Conservation (phyloP, 2,113 vertebrate genomes). For the Sander vitreus region DNA sequence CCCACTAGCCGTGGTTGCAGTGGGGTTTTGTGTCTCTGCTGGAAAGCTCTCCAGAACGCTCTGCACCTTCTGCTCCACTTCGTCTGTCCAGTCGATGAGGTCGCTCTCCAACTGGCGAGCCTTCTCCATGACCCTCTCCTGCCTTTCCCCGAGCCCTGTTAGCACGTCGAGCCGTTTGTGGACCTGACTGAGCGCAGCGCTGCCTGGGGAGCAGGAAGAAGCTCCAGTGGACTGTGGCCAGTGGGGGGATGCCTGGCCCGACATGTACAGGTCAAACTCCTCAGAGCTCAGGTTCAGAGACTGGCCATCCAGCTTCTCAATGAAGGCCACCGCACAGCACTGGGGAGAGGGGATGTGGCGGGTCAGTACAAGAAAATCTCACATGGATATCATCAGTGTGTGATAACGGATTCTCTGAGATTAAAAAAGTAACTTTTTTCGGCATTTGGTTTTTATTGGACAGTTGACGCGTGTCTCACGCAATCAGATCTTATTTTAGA, state of each 20-base stretch:
- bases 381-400: background rate
- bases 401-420: background rate
- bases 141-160: slow-evolving; percentile 88
- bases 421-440: background rate
- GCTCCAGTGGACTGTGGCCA: slow-evolving; percentile 83
- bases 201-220: slow-evolving; percentile 74
- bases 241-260: slow-evolving; percentile 89
- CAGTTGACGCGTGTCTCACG: background rate
- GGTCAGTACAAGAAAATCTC: slow-evolving; percentile 1
- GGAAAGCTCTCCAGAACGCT: slow-evolving; percentile 90
- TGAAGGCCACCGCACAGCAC: slow-evolving; percentile 98
- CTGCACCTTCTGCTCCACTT: slow-evolving; percentile 90
- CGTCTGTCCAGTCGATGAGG: slow-evolving; percentile 97
- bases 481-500: background rate
- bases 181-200: slow-evolving; percentile 86
- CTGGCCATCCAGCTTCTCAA: slow-evolving; percentile 96
- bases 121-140: slow-evolving; percentile 89
- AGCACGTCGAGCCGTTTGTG: slow-evolving; percentile 90
- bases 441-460: background rate
- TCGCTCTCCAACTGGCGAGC: slow-evolving; percentile 92
- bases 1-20: slow-evolving; percentile 4
- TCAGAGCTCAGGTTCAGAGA: slow-evolving; percentile 94
- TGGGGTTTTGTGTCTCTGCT: slow-evolving; percentile 78
- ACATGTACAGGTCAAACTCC: slow-evolving; percentile 97
- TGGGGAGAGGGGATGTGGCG: slow-evolving; percentile 59